Evolutionary conservation across 2,888 invertebrate species (phyloP), one percentile per base, ranked within the genome.

Genomic region (Alitta virens): DNA sequence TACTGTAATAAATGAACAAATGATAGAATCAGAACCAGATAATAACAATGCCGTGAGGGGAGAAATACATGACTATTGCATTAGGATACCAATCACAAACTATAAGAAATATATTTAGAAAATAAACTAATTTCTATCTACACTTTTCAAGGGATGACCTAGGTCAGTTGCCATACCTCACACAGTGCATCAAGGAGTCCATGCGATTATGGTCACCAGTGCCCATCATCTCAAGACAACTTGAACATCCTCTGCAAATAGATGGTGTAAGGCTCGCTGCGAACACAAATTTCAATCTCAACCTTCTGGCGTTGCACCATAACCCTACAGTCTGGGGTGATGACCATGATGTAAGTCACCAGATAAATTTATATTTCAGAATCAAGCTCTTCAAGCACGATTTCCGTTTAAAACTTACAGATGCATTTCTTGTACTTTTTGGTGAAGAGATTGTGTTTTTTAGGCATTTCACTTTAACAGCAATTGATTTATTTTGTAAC

Each of bases 161-260:
- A n/a, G 26, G 49, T 3, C 49, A 43, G 24, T 26, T 58, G 27
- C 49, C 49, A 12, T 25, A 24, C 3, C 58, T 58, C 1, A 58
- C 58, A 27, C 49, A 27, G 7, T 58, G 58, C 23, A 46, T 58
- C 12, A 58, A 58, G 49, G 58, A 58, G 38, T 50, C 58, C 9
- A 58, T 58, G 58, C 24, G 58, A 21, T 26, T 58, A 12, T 58
- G 49, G 21, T 14, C n/a, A 1, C 58, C 58, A 1, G 58, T 58
- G 25, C 58, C 58, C n/a, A 24, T 58, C 7, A 49, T 58, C n/a
- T 18, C 16, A 1, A 25, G 58, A 18, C 16, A 58, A 27, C 49
- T 58, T 12, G 33, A 16, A 12, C 14, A 33, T 14, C 14, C 23
- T 1, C 2, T 58, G 16, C 23, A 24, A 1, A 50, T 58, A 14